phyloP scores from a whole-genome alignment of 2,797 vertebrate species.

The Catostomus latipinnis region DNA sequence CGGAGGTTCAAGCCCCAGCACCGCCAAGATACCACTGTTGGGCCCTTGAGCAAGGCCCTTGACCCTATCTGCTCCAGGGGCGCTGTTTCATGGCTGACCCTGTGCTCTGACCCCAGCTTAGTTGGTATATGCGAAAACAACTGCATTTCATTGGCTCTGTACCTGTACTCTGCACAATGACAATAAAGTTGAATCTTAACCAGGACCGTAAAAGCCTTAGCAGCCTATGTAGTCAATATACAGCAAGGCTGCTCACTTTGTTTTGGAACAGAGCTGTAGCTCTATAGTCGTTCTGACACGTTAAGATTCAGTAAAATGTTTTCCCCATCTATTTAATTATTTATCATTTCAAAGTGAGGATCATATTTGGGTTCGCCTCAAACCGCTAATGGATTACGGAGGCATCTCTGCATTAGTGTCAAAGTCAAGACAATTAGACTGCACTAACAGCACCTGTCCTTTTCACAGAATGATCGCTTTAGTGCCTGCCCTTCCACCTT shows the following conservation, averaged over 20 bases:
- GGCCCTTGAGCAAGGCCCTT: too few relatives aligned
- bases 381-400: constrained; percentile 34
- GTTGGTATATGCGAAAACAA: too few relatives aligned
- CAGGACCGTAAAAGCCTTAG: not conserved
- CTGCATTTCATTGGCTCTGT: too few relatives aligned
- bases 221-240: not conserved
- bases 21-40: too few relatives aligned
- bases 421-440: constrained; percentile 8
- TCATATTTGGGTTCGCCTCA: constrained; percentile 36
- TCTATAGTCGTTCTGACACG: constrained; percentile 6
- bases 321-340: constrained; percentile 28
- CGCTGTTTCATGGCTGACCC: too few relatives aligned
- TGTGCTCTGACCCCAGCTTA: too few relatives aligned
- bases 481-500: constrained; percentile 5
- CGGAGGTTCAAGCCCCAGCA: too few relatives aligned
- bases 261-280: not conserved
- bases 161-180: too few relatives aligned
- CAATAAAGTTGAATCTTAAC: too few relatives aligned
- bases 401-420: constrained; percentile 33
- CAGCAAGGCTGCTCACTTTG: not conserved
- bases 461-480: not conserved
- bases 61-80: too few relatives aligned
- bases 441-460: constrained; percentile 23
- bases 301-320: constrained; percentile 26
- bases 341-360: constrained; percentile 32